Percentiles rank a stretch among this genome's conserved stretches.
Evolutionary conservation across 1,140 invertebrate species (phyloP).

Genomic region (Luehdorfia chinensis): DNA sequence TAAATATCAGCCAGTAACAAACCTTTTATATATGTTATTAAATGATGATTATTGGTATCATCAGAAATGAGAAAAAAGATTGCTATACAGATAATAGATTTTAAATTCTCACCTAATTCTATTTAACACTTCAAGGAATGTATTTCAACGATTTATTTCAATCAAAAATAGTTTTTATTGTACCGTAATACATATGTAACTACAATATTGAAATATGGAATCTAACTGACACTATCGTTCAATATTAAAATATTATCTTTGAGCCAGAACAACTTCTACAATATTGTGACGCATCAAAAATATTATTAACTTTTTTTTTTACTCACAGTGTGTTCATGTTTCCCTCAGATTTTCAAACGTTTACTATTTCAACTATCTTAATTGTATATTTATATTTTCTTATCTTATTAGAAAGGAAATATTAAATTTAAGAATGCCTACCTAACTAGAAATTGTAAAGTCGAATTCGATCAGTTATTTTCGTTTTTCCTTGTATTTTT

Average conservation of each 20-base stretch:
- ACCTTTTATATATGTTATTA: too few relatives aligned
- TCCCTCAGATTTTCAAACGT: background rate
- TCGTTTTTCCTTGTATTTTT: conserved; percentile 31
- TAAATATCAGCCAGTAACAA: background rate
- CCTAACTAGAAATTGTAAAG: conserved; percentile 39
- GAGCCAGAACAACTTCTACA: conserved; percentile 22
- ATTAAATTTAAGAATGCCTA: conserved; percentile 35
- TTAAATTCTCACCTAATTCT: conserved; percentile 7
- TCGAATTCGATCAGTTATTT: conserved; percentile 28
- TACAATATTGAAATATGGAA: conserved; percentile 22
- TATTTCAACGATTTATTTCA: conserved; percentile 12
- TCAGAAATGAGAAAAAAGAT: conserved; percentile 1
- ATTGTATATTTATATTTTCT: too few relatives aligned
- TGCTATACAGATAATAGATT: background rate
- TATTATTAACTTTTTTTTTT: conserved; percentile 18
- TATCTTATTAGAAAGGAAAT: conserved; percentile 15
- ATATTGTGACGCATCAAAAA: conserved; percentile 30
- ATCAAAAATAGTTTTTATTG: conserved; percentile 37
- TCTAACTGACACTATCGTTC: conserved; percentile 20
- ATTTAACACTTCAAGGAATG: conserved; percentile 6
- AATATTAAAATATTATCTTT: conserved; percentile 42
- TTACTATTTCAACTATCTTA: too few relatives aligned
- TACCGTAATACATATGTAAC: conserved; percentile 15
- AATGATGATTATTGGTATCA: background rate
- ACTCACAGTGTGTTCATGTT: background rate